Evolutionary conservation across 2,113 vertebrate genomes (phyloP).

Genomic region (Nymphicus hollandicus): DNA sequence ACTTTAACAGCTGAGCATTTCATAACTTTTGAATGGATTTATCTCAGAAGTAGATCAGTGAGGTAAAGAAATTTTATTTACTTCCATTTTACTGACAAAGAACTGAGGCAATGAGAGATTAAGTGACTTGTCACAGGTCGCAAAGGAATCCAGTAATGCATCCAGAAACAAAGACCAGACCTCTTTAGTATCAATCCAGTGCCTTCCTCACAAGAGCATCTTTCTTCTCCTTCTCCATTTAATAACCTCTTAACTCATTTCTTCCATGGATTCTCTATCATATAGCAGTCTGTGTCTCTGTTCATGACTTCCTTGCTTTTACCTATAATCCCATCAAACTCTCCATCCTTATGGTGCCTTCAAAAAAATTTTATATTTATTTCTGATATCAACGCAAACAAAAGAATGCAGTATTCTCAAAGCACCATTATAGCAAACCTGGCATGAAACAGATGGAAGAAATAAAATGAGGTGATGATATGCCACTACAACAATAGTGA

Average conservation of each 20-base stretch:
- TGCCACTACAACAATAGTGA: conserved; percentile 35
- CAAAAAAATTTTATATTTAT: conserved; percentile 29
- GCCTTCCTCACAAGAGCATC: conserved; percentile 4
- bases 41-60: not conserved
- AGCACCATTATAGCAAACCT: not conserved
- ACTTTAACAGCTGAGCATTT: conserved; percentile 37
- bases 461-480: conserved; percentile 54
- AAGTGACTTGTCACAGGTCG: conserved; percentile 40
- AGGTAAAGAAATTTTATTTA: conserved; percentile 52
- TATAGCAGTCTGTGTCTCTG: conserved; percentile 13
- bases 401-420: not conserved
- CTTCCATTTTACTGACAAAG: conserved; percentile 21
- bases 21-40: conserved; percentile 46
- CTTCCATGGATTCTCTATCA: not conserved
- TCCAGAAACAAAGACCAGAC: conserved; percentile 23
- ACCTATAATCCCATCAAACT: not conserved
- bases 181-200: not conserved
- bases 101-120: conserved; percentile 44
- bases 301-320: conserved; percentile 6
- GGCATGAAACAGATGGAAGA: conserved; percentile 56
- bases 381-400: conserved; percentile 45
- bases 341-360: conserved; percentile 9
- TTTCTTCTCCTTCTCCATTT: conserved; percentile 27
- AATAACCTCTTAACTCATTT: conserved; percentile 39
- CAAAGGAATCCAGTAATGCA: conserved; percentile 48